Percentiles rank a stretch among this genome's conserved stretches.
phyloP scores from a whole-genome alignment of 2,113 vertebrate genomes.

The Mastomys coucha region DNA sequence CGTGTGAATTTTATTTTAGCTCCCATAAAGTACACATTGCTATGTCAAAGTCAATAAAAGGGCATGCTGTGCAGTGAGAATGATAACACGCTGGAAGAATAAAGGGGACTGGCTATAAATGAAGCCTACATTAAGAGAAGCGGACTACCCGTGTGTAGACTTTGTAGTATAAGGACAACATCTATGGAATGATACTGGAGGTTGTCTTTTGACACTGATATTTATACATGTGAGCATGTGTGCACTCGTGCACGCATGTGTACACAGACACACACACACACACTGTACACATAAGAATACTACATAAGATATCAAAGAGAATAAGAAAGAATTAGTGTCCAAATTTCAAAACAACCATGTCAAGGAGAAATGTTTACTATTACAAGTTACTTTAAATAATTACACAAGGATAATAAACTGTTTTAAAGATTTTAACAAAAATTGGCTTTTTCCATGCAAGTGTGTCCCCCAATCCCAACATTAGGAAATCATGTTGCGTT shows the following conservation, averaged over 20 bases:
- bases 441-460: not conserved
- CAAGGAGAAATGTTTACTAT: slow-evolving; percentile 40
- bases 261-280: not conserved
- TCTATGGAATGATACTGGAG: not conserved
- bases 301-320: not conserved
- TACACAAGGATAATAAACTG: not conserved
- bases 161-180: not conserved
- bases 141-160: fast-evolving
- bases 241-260: too few relatives aligned
- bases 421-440: not conserved
- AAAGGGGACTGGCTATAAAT: not conserved
- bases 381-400: not conserved
- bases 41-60: not conserved
- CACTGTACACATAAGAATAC: not conserved
- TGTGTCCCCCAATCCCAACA: not conserved
- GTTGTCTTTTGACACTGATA: not conserved
- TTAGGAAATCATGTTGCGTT: not conserved
- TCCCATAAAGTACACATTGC: not conserved
- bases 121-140: not conserved
- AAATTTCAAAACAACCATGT: slow-evolving; percentile 29
- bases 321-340: slow-evolving; percentile 2
- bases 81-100: not conserved
- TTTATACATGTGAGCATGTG: not conserved
- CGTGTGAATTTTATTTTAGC: not conserved
- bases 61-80: not conserved